Conservation (phyloP, 2,797 vertebrate species). For the Tokudaia muenninki region DNA sequence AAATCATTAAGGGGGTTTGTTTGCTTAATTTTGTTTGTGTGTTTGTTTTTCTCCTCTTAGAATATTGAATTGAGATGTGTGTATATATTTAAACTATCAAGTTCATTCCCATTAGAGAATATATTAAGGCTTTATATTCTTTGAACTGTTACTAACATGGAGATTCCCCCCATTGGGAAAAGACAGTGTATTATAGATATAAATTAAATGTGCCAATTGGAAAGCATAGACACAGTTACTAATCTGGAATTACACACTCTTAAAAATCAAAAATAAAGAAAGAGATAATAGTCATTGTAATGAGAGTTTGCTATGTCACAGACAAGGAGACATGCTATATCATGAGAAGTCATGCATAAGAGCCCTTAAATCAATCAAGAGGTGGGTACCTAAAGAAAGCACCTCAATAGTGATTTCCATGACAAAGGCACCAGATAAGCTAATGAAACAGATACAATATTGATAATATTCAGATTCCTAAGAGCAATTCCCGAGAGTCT, state of each 20-base stretch:
- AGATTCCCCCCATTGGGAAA: not conserved
- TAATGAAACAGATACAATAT: too few relatives aligned
- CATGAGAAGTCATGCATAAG: not conserved
- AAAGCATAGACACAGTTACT: not conserved
- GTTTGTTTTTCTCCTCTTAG: not conserved
- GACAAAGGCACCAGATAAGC: not conserved
- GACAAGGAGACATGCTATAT: not conserved
- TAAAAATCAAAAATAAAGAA: not conserved
- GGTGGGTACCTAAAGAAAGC: not conserved
- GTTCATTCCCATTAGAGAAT: not conserved
- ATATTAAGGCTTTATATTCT: not conserved
- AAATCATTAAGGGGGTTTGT: not conserved
- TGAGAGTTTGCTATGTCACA: not conserved
- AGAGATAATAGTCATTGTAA: not conserved
- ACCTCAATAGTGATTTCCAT: not conserved
- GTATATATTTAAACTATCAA: constrained; percentile 31
- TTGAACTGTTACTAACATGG: not conserved
- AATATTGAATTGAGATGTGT: not conserved
- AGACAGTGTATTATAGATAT: not conserved
- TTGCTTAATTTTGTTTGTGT: not conserved
- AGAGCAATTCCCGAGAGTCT: not conserved
- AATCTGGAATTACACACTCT: not conserved
- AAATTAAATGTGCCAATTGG: not conserved
- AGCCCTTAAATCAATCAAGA: not conserved
- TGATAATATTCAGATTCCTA: not conserved